Base-by-base conservation (phyloP, 2,797 vertebrate genomes). In the Champsocephalus gunnari region DNA sequence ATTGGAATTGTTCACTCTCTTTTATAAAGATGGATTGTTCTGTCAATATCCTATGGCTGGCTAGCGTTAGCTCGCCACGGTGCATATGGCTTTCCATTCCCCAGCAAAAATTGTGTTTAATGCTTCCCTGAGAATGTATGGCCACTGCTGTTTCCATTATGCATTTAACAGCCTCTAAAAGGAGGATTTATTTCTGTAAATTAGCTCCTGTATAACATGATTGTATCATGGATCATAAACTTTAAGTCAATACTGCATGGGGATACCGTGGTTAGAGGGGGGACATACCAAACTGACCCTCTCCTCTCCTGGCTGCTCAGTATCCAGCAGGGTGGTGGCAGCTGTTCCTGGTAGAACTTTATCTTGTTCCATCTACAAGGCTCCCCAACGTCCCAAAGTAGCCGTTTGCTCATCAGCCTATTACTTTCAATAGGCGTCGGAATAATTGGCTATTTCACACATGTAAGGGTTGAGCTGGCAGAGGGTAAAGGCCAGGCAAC, bases 361-460 rank as follows among this genome's bases (percentile, higher is more conserved):
- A 95, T 96, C 94, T 96, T 93, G 90, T 93, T 94, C 92, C 94
- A 93, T 93, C 91, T 88, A 89, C 83, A 51, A 89, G 80, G 80
- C 2, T 58, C 91, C 83, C 88, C 75, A 2, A 34, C 68, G 75
- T 97, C 97, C 96, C 96, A 94, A 87, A 94, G 95, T 94, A 96
- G 95, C 95, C 96, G 96, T 98, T 97, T 96, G 95, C 95, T 96
- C 97, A 97, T 96, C 96, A 96, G 95, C 92, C 95, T 96, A 96
- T 98, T 96, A 95, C 95, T 95, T 96, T 94, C 94, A 96, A 94
- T 96, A 95, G 94, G 93, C 92, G 94, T 95, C 83, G 81, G 89
- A 94, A 96, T 98, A 98, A 98, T 98, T 98, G 98, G 95, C 96
- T 98, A 98, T 98, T 98, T 98, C 97, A 97, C 97, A 98, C 96